Base-by-base conservation (phyloP, 2,888 invertebrate species). In the Luffia ferchaultella region DNA sequence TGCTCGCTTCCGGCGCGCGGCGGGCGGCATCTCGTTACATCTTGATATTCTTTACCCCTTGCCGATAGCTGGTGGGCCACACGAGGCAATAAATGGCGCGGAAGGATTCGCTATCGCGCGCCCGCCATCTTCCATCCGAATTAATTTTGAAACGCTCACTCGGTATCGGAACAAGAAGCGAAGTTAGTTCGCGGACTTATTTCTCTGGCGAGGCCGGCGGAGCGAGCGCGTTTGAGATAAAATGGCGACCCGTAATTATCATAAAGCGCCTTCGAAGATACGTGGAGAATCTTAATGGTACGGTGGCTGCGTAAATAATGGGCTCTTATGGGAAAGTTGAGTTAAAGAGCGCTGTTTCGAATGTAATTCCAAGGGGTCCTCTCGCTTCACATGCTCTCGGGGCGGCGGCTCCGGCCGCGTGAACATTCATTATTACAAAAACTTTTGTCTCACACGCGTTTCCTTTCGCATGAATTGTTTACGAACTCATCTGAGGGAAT, bases 1-100 rank as follows among this genome's bases (percentile, higher is more conserved):
- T 83, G 82, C 80, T 78, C 73, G 79, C 82, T 82, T 80, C 80
- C 80, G 82, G 79, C 78, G 73, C 68, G 30, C 80, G 82, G 79
- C 78, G 72, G 73, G 68, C 80, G 82, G 79, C 78, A 72, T 73
- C 68, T 60, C 76, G 79, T 76, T 80, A 77, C 77, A 82, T 82
- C 82, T 82, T 78, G 80, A 83, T 83, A 82, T 82, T 83, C 82
- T 83, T 82, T 82, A 80, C 80, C 82, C 79, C 80, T 80, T 79
- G 65, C 77, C 77, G 79, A 76, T 76, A 40, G 75, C 76, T 44
- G 44, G 47, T 20, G 67, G 67, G 74, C 80, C 79, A 79, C 80
- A 79, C 78, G 77, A 80, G 43, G 79, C 83, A 78, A 82, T 83
- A 82, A 83, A 83, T 83, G 82, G 83, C 76, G 80, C 70, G 83